Conservation (phyloP, 2,888 invertebrate genomes). For the Drosophila pseudotakahashii region DNA sequence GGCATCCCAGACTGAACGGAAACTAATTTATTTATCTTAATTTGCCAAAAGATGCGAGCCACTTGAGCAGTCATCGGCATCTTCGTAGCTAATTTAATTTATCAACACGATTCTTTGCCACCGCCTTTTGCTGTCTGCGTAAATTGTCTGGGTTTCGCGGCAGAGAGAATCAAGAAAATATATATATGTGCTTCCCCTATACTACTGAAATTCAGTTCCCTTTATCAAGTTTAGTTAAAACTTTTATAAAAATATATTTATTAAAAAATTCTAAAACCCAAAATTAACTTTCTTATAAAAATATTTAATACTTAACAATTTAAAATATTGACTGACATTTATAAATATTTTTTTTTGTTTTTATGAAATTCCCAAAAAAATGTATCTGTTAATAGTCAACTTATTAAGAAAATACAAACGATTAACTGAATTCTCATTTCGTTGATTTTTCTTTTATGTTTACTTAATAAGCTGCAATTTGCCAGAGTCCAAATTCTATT, state of each 20-base stretch:
- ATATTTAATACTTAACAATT: background rate
- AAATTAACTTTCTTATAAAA: background rate
- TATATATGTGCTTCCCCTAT: background rate
- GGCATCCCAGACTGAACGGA: conserved; percentile 14
- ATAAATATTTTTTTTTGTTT: background rate
- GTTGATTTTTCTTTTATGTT: background rate
- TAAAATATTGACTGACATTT: too few species aligned
- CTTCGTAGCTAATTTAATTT: conserved; percentile 58
- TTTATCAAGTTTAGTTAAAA: too few species aligned
- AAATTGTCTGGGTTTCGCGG: conserved; percentile 39
- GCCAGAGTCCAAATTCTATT: conserved; percentile 46
- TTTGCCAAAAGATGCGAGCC: conserved; percentile 35
- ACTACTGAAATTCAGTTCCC: too few species aligned
- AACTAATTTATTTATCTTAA: conserved; percentile 37
- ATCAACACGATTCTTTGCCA: conserved; percentile 51
- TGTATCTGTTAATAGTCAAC: too few species aligned
- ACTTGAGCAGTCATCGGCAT: conserved; percentile 32
- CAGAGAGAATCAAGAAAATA: background rate
- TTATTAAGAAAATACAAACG: background rate
- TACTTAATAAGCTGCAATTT: conserved; percentile 46
- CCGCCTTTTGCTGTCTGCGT: conserved; percentile 50
- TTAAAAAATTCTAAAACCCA: too few species aligned
- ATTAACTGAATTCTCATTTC: background rate
- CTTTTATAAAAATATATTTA: too few species aligned
- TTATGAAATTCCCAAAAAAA: too few species aligned